Conservation (phyloP, 2,797 vertebrate genomes). For the Tokudaia tokunoshimensis region DNA sequence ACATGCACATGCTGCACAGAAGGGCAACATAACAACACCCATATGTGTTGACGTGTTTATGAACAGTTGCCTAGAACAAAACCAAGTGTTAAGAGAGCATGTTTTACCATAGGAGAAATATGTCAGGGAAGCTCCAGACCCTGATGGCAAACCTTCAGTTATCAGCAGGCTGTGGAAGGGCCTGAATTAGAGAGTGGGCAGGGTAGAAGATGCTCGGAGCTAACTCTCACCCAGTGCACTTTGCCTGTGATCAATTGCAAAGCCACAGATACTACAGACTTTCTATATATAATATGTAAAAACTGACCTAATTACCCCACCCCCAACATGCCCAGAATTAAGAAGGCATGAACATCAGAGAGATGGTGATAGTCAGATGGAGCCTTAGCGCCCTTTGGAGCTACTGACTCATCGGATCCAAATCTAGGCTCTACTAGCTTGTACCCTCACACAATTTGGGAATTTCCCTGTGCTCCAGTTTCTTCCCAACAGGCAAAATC, state of each 20-base stretch:
- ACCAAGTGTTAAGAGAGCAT: not conserved
- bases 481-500: not conserved
- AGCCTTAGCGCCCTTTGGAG: not conserved
- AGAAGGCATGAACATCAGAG: not conserved
- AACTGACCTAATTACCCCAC: not conserved
- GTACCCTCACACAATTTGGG: not conserved
- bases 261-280: not conserved
- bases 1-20: not conserved
- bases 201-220: not conserved
- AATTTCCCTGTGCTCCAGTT: not conserved
- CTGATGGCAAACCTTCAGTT: not conserved
- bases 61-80: not conserved
- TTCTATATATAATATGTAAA: not conserved
- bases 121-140: not conserved
- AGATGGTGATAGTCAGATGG: not conserved
- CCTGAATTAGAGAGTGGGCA: not conserved
- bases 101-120: not conserved
- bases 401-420: not conserved
- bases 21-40: not conserved
- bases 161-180: not conserved
- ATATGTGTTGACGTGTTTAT: not conserved
- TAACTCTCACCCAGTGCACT: not conserved
- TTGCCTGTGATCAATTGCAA: not conserved
- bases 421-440: not conserved
- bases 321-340: not conserved